A percentile compares a stretch with the other conserved stretches of the same genome.
Evolutionary conservation across 2,797 vertebrate genomes (phyloP).

Genomic region (Coregonus suidteri): DNA sequence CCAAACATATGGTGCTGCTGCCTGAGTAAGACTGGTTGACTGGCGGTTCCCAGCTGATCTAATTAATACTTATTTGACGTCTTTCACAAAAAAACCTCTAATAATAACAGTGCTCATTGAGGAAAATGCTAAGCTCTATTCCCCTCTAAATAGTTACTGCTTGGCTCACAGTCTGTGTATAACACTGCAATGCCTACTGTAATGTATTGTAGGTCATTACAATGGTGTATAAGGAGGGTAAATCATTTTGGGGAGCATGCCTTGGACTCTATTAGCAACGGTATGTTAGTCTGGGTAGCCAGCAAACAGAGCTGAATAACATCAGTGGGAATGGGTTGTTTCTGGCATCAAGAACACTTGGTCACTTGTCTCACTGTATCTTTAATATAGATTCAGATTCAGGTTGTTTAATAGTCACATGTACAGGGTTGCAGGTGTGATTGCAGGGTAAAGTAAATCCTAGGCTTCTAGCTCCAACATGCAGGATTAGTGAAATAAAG

Average conservation of each 20-base stretch:
- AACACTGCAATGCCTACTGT: constrained; percentile 39
- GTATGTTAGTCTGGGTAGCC: neutral
- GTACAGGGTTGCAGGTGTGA: too few relatives aligned
- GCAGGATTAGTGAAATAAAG: too few relatives aligned
- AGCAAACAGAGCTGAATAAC: neutral
- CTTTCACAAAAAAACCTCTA: constrained; percentile 51
- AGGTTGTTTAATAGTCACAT: too few relatives aligned
- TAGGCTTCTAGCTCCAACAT: too few relatives aligned
- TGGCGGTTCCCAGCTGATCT: constrained; percentile 67
- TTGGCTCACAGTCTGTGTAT: constrained; percentile 35
- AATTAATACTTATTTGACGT: constrained; percentile 69
- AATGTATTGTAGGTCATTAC: constrained; percentile 53
- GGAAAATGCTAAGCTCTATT: constrained; percentile 36
- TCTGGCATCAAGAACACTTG: neutral
- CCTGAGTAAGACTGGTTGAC: constrained; percentile 62
- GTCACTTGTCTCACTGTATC: neutral
- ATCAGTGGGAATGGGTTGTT: neutral
- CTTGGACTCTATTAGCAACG: constrained; percentile 34
- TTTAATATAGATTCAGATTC: neutral
- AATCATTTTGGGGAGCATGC: constrained; percentile 39
- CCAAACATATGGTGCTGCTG: constrained; percentile 58
- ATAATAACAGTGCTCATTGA: constrained; percentile 58
- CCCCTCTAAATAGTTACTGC: constrained; percentile 36
- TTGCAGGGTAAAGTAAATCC: too few relatives aligned
- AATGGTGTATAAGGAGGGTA: constrained; percentile 44